phyloP scores from a whole-genome alignment of 2,797 vertebrate genomes.

The Petrocephalus sullivani region DNA sequence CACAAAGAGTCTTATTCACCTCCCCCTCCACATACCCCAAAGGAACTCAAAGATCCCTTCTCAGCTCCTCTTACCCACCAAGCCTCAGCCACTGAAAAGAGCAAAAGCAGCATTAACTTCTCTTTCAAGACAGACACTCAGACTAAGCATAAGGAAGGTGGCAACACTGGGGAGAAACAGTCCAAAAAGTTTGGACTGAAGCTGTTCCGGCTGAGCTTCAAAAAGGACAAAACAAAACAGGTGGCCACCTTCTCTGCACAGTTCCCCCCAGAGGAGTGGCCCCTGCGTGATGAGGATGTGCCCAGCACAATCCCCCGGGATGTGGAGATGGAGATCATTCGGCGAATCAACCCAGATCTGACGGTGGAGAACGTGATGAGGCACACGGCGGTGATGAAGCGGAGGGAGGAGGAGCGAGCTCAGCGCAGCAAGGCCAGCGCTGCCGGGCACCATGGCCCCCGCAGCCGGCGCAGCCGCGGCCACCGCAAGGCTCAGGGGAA shows the following conservation, averaged over 20 bases:
- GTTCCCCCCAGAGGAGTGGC: slow-evolving; percentile 98
- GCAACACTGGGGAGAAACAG: slow-evolving; percentile 85
- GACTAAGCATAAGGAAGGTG: slow-evolving; percentile 91
- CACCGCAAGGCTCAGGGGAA: slow-evolving; percentile 92
- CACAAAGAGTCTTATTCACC: slow-evolving; percentile 58
- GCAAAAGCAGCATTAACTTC: slow-evolving; percentile 88
- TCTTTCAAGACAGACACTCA: slow-evolving; percentile 94
- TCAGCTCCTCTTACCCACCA: slow-evolving; percentile 77
- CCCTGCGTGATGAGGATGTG: slow-evolving; percentile 87
- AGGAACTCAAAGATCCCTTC: slow-evolving; percentile 73
- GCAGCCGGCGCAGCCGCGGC: slow-evolving; percentile 87
- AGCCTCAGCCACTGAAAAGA: slow-evolving; percentile 78
- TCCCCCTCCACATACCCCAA: slow-evolving; percentile 47
- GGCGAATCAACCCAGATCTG: slow-evolving; percentile 94
- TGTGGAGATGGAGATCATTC: slow-evolving; percentile 97
- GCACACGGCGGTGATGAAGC: slow-evolving; percentile 98
- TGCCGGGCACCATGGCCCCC: slow-evolving; percentile 87
- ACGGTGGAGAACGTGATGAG: slow-evolving; percentile 97
- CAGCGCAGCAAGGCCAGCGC: slow-evolving; percentile 88
- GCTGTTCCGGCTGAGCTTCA: slow-evolving; percentile 95
- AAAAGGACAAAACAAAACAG: slow-evolving; percentile 97
- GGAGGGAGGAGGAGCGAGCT: slow-evolving; percentile 93
- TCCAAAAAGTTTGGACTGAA: slow-evolving; percentile 96
- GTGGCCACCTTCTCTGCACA: slow-evolving; percentile 95
- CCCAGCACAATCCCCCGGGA: slow-evolving; percentile 90